A percentile compares a stretch with the other conserved stretches of the same genome.
These are phyloP conservation scores for Eriosoma lanigerum DNA, from an alignment of 1,140 invertebrate genomes.

Conservation along the genomic window DNA sequence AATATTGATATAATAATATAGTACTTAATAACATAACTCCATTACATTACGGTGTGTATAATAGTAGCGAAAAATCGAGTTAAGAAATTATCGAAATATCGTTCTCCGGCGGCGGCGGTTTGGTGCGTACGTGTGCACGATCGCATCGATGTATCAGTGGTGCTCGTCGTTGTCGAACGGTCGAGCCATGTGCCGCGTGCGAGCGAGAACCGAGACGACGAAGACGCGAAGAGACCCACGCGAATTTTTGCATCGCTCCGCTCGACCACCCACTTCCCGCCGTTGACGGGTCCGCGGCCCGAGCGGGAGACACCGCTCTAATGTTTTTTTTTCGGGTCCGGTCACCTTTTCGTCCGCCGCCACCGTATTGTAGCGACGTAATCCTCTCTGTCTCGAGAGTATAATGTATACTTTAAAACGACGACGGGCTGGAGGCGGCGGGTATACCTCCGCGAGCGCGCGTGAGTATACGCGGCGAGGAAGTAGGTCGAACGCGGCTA, in stretches of 20 bases:
- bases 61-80: no score
- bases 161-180: background rate
- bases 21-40: no score
- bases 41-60: no score
- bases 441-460: background rate
- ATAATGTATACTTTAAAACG: background rate
- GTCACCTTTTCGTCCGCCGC: conserved; percentile 12
- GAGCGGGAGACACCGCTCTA: background rate
- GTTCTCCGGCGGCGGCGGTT: no score
- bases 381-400: conserved; percentile 8
- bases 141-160: no score
- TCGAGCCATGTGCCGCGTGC: background rate
- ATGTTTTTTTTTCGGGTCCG: conserved; percentile 42
- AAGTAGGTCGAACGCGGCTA: conserved; percentile 51
- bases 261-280: background rate
- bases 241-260: conserved; percentile 31
- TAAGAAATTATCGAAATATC: no score
- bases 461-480: background rate
- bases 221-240: conserved; percentile 12
- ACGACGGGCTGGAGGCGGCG: background rate
- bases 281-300: background rate
- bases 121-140: no score
- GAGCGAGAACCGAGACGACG: background rate
- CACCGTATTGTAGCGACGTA: background rate
- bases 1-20: no score